phyloP scores from a whole-genome alignment of 2,113 vertebrate species.

The Willisornis vidua region DNA sequence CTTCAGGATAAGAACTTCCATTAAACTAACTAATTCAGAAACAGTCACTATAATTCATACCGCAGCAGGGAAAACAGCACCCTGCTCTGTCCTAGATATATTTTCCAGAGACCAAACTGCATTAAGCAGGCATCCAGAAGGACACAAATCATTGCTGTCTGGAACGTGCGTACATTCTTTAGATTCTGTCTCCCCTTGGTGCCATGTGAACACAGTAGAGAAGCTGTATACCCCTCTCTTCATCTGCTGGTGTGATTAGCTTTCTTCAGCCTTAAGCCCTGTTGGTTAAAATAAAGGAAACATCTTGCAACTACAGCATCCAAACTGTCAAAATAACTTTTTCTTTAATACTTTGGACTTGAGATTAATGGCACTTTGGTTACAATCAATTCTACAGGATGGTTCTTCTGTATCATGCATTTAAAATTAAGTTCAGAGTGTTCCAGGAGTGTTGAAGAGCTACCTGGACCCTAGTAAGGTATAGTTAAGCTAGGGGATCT shows the following conservation, averaged over 20 bases:
- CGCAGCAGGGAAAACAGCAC: not conserved
- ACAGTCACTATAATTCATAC: constrained; percentile 31
- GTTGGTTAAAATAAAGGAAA: not conserved
- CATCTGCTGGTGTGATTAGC: not conserved
- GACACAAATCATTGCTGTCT: not conserved
- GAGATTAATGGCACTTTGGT: not conserved
- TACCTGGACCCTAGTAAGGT: not conserved
- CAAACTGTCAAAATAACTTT: not conserved
- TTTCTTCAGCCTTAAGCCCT: not conserved
- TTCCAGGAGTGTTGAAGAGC: not conserved
- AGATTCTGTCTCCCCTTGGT: not conserved
- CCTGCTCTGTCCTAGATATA: not conserved
- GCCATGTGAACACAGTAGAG: not conserved
- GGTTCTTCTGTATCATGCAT: not conserved
- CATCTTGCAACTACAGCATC: not conserved
- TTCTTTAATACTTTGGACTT: not conserved
- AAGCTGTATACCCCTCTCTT: not conserved
- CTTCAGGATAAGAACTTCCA: constrained; percentile 54
- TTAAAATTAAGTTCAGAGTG: not conserved
- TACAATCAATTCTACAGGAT: not conserved
- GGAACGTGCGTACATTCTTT: not conserved
- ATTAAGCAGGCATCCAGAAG: constrained; percentile 1
- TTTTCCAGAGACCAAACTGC: not conserved
- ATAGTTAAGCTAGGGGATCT: not conserved
- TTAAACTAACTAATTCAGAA: constrained; percentile 57